Evolutionary conservation across 1,140 invertebrate species (phyloP), one percentile per base, ranked within the genome.

Genomic region (Drosophila auraria): DNA sequence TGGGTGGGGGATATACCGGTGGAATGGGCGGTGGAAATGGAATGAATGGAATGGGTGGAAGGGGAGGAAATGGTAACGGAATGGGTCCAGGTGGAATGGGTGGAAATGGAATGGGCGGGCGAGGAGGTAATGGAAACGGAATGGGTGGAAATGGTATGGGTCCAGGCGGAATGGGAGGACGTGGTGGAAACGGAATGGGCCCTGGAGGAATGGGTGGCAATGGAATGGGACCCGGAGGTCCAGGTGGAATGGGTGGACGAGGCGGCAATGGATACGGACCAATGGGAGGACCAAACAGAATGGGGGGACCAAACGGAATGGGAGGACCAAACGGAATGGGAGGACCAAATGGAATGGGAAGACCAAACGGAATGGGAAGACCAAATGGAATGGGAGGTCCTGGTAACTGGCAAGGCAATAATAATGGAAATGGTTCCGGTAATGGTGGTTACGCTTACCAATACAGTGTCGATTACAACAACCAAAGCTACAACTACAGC

Each of bases 291-390:
- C 51, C 40, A 15, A 45, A 45, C 9, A 2, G 44, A 20, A 45
- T 45, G 44, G 44, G 44, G 0, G 17, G 42, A 2, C 50, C 23
- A 30, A 49, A 58, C 9, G 40, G 62, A 1, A 30, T 30, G 30
- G 20, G 1, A 20, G 20, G 20, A 20, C 20, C 20, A 20, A 20
- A 20, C 1, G 27, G 27, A 45, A 66, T 57, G 40, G 53, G 53
- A 0, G 53, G 62, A 2, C 33, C 4, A 14, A 58, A n/a, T n/a
- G n/a, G n/a, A n/a, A n/a, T n/a, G n/a, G n/a, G n/a, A n/a, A n/a
- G n/a, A n/a, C n/a, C n/a, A n/a, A n/a, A n/a, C n/a, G 63, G 63
- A 38, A 66, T 66, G 63, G 64, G 64, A 2, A 20, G 42, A 0
- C 54, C 42, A 25, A 65, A 65, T n/a, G 53, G 54, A 38, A 66